Evolutionary conservation across 2,113 vertebrate genomes (phyloP), one percentile per base, ranked within the genome.

Genomic region (Lutjanus erythropterus): DNA sequence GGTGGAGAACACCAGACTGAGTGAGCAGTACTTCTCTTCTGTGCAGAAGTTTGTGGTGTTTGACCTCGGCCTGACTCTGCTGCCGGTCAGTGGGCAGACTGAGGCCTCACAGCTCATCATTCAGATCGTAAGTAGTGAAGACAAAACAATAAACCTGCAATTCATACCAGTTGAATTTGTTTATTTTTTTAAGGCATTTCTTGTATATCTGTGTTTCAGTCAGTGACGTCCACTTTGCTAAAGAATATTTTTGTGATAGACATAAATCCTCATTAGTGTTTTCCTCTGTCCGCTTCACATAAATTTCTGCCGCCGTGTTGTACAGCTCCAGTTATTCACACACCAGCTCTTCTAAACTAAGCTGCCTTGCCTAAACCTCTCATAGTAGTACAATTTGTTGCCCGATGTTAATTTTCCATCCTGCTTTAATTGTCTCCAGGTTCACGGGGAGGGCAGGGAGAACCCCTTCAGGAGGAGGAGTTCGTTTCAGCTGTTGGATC

Each of bases 31-130:
- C 90, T 99, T 97, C 82, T 41, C 81, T 1, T 91, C 91, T 0
- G 85, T 97, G 56, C 98, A 99, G 92, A 98, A 94, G 78, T 95
- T 99, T 66, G 96, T 97, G 14, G 96, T 94, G 27, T 92, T 99
- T 1, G 96, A 98, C 41, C 95, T 99, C 3, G 98, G 97, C 31
- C 93, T 99, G 95, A 94, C 94, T 12, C 85, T 99, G 78, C 91
- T 99, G 80, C 97, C 97, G 0, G 90, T 99, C 61, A 71, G 93
- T 42, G 96, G 84, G 58, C 96, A 96, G 90, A 66, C 58, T 0
- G 97, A 98, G 90, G 97, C 97, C 1, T 93, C 96, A 5, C 95
- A 97, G 78, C 96, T 99, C 76, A 94, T 99, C 53, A 5, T 66
- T 80, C 96, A 98, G 52, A 92, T 98, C 0, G 97, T 98, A 89